Conservation (phyloP, 2,888 invertebrate genomes). For the Cheilosia impressa region DNA sequence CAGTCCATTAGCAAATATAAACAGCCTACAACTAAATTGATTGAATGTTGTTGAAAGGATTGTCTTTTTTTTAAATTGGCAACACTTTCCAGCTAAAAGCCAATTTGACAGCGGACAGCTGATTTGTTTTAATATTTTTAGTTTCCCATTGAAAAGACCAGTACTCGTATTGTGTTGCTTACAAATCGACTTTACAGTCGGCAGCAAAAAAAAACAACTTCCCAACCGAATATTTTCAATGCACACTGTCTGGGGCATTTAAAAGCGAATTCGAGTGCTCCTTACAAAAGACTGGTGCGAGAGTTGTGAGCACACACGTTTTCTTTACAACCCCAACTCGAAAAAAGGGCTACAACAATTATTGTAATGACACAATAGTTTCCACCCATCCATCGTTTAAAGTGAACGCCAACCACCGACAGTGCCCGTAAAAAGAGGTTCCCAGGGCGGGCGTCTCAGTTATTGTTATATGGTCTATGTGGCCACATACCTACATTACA, state of each 20-base stretch:
- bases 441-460: slow-evolving; percentile 17
- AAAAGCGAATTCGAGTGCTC: neutral
- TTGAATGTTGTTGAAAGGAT: too few species aligned
- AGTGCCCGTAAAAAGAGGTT: slow-evolving; percentile 9
- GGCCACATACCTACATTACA: slow-evolving; percentile 33
- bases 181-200: too few species aligned
- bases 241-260: slow-evolving; percentile 11
- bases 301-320: neutral
- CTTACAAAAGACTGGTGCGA: neutral
- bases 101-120: too few species aligned
- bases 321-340: neutral
- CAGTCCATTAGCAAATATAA: too few species aligned
- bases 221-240: slow-evolving; percentile 10
- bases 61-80: too few species aligned
- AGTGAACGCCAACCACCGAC: slow-evolving; percentile 26
- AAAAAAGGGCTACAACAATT: slow-evolving; percentile 37
- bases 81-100: too few species aligned
- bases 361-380: slow-evolving; percentile 40
- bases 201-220: too few species aligned
- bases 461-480: slow-evolving; percentile 33
- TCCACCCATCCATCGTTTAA: slow-evolving; percentile 36
- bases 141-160: too few species aligned
- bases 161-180: too few species aligned
- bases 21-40: too few species aligned
- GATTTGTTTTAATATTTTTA: too few species aligned